These are phyloP conservation scores for Ovibos moschatus DNA, from an alignment of 2,113 vertebrate genomes.

Conservation along the genomic window DNA sequence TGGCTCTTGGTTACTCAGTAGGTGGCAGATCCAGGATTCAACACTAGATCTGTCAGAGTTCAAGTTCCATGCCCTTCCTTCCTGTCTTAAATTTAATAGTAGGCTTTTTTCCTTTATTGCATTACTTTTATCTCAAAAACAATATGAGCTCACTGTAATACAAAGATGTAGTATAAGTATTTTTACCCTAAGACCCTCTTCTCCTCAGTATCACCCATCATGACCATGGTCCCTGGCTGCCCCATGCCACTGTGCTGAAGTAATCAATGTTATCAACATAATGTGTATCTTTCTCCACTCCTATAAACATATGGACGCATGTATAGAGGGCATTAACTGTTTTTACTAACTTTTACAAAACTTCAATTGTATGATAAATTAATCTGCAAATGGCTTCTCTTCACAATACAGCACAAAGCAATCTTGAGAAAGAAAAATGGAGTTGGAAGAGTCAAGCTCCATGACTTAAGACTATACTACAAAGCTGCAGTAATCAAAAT, in stretches of 20 bases:
- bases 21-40: background rate
- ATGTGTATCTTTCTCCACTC: background rate
- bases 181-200: background rate
- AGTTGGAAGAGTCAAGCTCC: background rate
- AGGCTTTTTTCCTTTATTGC: background rate
- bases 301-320: background rate
- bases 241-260: background rate
- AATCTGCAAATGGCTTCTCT: background rate
- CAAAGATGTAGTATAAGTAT: background rate
- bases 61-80: background rate
- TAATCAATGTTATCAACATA: background rate
- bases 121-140: slow-evolving; percentile 7
- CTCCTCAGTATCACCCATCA: background rate
- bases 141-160: background rate
- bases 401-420: background rate
- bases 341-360: background rate
- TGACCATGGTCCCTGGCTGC: background rate
- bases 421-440: background rate
- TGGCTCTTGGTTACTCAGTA: background rate
- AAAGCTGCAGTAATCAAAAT: background rate
- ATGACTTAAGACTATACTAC: background rate
- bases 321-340: background rate
- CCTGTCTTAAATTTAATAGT: background rate
- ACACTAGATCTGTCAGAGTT: background rate
- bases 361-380: background rate